Evolutionary conservation across 2,888 invertebrate genomes (phyloP), one percentile per base, ranked within the genome.

Genomic region (Dilophus febrilis): DNA sequence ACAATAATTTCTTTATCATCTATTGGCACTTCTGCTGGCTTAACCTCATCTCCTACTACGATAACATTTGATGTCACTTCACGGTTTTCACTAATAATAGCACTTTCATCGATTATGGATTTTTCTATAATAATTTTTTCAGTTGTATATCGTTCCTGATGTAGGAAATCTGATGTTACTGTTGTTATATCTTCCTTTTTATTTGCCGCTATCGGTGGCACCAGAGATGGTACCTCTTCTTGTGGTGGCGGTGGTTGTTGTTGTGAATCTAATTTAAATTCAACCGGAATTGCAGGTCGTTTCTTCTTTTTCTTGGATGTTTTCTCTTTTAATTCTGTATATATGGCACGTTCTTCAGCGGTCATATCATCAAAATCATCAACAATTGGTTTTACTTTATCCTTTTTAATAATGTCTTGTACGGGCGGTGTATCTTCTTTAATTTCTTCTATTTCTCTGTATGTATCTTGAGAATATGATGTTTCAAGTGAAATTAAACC

Each of bases 231-330:
- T 6, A 22, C 8, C 4, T 22, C 8, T 22, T 22, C 22, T 6
- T 22, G 4, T 8, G 22, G 8, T 22, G 22, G 5, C 8, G 22
- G 22, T 22, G 8, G 22, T 22, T 22, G 5, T 22, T 22, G 22
- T 22, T 22, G 4, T 8, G 8, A 22, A 19, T 19, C 42, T 8
- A 40, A 26, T 36, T 44, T 41, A 37, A 61, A 61, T 40, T 59
- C 56, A 46, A 56, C 56, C 5, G 61, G 60, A 37, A 60, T 51
- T 17, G 57, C 54, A 4, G 58, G 60, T n/a, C 60, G 50, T 36
- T 59, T 58, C 37, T 59, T 58, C 42, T 58, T 59, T 46, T 59
- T 59, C 41, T 59, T 62, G 4, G 56, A 54, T 28, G 59, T 48
- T 43, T 59, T 58, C 29, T 55, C 49, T 44, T 57, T 52, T 34